phyloP scores from a whole-genome alignment of 2,797 vertebrate species.

The Xerus rutilus region DNA sequence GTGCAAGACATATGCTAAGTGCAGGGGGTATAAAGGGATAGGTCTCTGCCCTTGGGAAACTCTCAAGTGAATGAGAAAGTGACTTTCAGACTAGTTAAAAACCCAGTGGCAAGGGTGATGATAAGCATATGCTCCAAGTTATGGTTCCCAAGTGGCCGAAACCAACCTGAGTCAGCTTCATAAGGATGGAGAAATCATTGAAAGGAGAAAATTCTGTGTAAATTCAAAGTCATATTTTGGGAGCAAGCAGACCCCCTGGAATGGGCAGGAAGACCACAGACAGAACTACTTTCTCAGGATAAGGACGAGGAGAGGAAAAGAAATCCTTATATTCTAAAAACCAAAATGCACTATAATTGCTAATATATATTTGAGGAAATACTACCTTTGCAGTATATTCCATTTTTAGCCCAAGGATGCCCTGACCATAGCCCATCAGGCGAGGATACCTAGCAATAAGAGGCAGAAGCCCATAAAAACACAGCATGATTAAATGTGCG shows the following conservation, averaged over 20 bases:
- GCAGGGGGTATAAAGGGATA: neutral
- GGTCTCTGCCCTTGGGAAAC: neutral
- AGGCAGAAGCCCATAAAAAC: neutral
- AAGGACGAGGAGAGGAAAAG: neutral
- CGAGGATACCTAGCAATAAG: neutral
- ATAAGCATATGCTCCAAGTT: neutral
- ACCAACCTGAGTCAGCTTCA: neutral
- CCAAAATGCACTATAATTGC: neutral
- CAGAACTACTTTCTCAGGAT: neutral
- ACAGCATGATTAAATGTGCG: neutral
- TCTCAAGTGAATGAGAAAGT: neutral
- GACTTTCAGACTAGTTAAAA: neutral
- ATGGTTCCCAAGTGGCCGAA: neutral
- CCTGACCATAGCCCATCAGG: neutral
- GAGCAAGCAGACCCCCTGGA: neutral
- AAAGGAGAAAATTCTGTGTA: neutral
- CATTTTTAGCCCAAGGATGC: neutral
- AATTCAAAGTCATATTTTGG: conserved; percentile 26
- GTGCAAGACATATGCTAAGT: neutral
- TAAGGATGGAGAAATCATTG: neutral
- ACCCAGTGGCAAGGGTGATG: neutral
- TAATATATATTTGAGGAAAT: neutral
- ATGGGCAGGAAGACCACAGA: neutral
- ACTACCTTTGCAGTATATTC: neutral
- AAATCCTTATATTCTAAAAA: neutral